Evolutionary conservation across 1,140 invertebrate species (phyloP).

Genomic region (Drosophila kohkoa): DNA sequence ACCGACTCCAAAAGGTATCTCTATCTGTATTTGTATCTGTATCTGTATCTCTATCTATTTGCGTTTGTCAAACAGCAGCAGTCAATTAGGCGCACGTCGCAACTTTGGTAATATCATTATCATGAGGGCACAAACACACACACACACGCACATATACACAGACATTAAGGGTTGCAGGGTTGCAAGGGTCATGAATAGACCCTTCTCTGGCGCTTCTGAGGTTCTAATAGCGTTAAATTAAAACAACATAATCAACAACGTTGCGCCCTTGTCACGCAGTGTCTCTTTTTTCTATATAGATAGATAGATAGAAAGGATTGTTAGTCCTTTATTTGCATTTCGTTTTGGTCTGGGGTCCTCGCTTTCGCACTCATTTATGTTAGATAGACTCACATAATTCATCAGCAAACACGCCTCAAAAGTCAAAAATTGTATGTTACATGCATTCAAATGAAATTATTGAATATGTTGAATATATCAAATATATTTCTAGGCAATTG

Average conservation of each 20-base stretch:
- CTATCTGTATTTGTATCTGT: neutral
- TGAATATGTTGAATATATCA: neutral
- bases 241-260: constrained; percentile 81
- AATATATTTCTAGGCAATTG: neutral
- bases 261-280: constrained; percentile 60
- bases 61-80: constrained; percentile 80
- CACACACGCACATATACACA: too few species aligned
- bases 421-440: constrained; percentile 40
- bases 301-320: constrained; percentile 49
- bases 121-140: constrained; percentile 8
- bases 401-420: constrained; percentile 71
- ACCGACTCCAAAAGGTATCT: neutral
- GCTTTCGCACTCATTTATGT: constrained; percentile 15
- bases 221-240: constrained; percentile 83
- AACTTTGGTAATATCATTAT: constrained; percentile 47
- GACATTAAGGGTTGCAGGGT: constrained; percentile 32
- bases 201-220: constrained; percentile 22
- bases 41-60: constrained; percentile 52
- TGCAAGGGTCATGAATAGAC: constrained; percentile 21
- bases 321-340: constrained; percentile 72
- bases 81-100: constrained; percentile 72
- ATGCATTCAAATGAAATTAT: constrained; percentile 9
- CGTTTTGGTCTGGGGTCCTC: constrained; percentile 58
- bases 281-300: constrained; percentile 13
- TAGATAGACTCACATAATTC: constrained; percentile 61